Evolutionary conservation across 2,113 vertebrate genomes (phyloP), one percentile per base, ranked within the genome.

Genomic region (Corythornis madagascariensis): DNA sequence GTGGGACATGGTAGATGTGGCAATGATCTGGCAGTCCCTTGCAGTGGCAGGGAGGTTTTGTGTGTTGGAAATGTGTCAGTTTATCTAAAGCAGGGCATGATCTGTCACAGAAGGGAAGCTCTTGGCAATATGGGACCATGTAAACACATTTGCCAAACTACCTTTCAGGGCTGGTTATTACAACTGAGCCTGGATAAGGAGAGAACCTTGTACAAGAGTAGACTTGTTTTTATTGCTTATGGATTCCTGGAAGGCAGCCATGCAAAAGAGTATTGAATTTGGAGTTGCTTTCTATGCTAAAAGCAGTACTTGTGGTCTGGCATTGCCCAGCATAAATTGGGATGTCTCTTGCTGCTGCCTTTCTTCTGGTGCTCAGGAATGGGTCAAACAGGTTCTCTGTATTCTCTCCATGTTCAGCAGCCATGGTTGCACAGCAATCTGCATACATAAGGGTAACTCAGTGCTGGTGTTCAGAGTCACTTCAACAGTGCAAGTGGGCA

Each of bases 401-500:
- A 25, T 77, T 33, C 67, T 45, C 53, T 64, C 25, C 0, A 0
- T 53, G 29, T n/a, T 70, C 22, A 11, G 70, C 78, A 67, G 48
- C 53, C 1, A 0, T 0, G 2, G 11, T 18, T 29, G 10, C 67
- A 25, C 29, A 16, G 13, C 57, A 26, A 67, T 22, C 33, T n/a
- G 3, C 20, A 2, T 0, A 0, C 14, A 7, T 0, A 8, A 55
- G 20, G 31, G 57, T 38, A 86, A 38, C 47, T 72, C 63, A 13
- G 29, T 11, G 22, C 14, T 42, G 26, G 11, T 11, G 10, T n/a
- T 69, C 20, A n/a, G 11, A 11, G 60, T 29, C 29, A 19, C 40
- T 13, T 22, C 26, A 8, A 13, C 12, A 29, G 45, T 6, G 25
- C 28, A n/a, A 42, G 43, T 15, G 16, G 28, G 25, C 48, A 69